Percentiles rank a stretch among this genome's conserved stretches.
These are phyloP conservation scores for Podarcis siculus DNA, from an alignment of 2,797 vertebrate species.

Conservation along the genomic window DNA sequence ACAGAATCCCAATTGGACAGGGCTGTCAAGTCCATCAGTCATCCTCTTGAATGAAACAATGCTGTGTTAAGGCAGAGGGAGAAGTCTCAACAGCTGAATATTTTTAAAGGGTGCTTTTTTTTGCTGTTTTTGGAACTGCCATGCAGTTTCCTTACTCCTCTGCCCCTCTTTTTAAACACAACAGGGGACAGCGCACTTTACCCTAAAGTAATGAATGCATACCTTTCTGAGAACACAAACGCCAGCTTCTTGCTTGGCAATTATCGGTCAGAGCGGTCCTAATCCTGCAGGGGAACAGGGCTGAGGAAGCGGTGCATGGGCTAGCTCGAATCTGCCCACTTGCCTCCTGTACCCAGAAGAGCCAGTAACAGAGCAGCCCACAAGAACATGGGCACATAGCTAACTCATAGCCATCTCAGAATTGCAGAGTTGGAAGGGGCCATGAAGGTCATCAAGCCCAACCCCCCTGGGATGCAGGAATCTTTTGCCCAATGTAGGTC, in stretches of 20 bases:
- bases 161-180: neutral
- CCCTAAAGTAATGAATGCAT: neutral
- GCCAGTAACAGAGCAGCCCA: neutral
- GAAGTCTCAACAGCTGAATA: conserved; percentile 3
- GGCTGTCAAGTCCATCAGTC: neutral
- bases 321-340: too few relatives aligned
- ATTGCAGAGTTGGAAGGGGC: too few relatives aligned
- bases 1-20: neutral
- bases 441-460: too few relatives aligned
- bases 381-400: too few relatives aligned
- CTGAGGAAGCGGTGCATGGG: too few relatives aligned
- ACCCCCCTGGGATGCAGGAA: too few relatives aligned
- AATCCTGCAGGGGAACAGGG: neutral
- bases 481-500: too few relatives aligned
- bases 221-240: accelerated
- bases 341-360: neutral
- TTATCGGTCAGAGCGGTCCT: neutral
- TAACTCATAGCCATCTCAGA: too few relatives aligned
- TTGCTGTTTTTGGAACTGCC: conserved; percentile 1
- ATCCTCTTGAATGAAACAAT: accelerated
- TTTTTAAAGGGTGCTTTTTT: accelerated
- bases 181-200: neutral
- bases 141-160: accelerated
- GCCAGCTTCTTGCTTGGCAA: neutral
- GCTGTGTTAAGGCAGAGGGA: neutral